These are phyloP conservation scores for Megaceryle alcyon DNA, from an alignment of 2,797 vertebrate species.

Conservation along the genomic window DNA sequence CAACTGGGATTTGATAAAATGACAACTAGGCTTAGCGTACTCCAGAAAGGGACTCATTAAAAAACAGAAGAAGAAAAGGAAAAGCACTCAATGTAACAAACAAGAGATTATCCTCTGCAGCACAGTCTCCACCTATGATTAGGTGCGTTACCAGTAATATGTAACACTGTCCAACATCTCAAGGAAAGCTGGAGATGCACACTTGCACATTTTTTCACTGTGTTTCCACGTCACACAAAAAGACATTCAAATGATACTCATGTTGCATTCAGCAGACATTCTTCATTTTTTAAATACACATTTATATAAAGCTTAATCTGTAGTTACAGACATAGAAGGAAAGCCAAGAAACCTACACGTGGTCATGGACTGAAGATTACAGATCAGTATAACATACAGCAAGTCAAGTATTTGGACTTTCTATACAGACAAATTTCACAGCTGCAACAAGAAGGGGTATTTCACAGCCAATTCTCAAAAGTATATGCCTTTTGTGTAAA, in stretches of 20 bases:
- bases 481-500: neutral
- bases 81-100: constrained; percentile 25
- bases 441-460: neutral
- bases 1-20: constrained; percentile 65
- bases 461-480: neutral
- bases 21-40: constrained; percentile 39
- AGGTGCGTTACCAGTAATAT: neutral
- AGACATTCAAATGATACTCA: neutral
- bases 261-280: neutral
- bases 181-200: neutral
- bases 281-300: neutral
- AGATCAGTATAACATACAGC: neutral
- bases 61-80: constrained; percentile 11
- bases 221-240: neutral
- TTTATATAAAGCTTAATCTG: neutral
- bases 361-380: neutral
- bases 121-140: neutral
- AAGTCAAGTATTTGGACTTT: neutral
- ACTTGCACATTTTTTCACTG: neutral
- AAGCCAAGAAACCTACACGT: neutral
- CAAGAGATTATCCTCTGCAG: constrained; percentile 11
- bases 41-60: constrained; percentile 43
- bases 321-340: neutral
- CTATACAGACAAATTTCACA: neutral
- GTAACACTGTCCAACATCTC: neutral